Evolutionary conservation across 2,888 invertebrate genomes (phyloP), one percentile per base, ranked within the genome.

Genomic region (Teleogryllus oceanicus): DNA sequence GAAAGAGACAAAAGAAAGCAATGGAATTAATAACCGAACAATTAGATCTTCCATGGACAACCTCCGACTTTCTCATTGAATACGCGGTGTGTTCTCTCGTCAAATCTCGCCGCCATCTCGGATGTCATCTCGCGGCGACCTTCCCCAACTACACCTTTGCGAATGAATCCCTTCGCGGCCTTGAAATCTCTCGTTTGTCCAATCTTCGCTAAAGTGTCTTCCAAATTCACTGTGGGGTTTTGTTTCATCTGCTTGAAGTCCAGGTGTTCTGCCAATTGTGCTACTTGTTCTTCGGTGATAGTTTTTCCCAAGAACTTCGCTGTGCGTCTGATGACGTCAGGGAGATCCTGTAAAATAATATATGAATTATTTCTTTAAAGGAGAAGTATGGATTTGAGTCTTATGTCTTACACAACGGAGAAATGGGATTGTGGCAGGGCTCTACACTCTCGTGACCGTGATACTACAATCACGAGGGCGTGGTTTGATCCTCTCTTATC

Each of bases 241-340:
- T 85, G 84, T 83, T 88, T 89, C 90, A 91, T 90, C 78, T 85
- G 86, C 24, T 86, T 84, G 85, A 91, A 90, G 80, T 87, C 87
- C 82, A 89, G 87, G 84, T 89, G 89, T 2, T 87, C 83, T 2
- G 84, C 85, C 49, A 90, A 85, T 2, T 82, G 82, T 10, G 84
- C 82, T 18, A 89, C 83, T 82, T 89, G 84, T 20, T 86, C 85
- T 11, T 86, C 86, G 2, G 85, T 84, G 50, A 87, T 84, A 83
- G 80, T 76, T 80, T 86, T 86, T 5, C 86, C 87, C 78, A 89
- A 84, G 83, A 90, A 90, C 2, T 83, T 81, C 1, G 88, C 87
- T 49, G 90, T 86, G 80, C 85, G 86, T 75, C 84, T 83, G n/a
- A 90, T 86, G 49, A 87, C 86, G 13, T 85, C 84, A 49, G 83